phyloP scores from a whole-genome alignment of 2,113 vertebrate species.

The Psittacula cyanocephala region DNA sequence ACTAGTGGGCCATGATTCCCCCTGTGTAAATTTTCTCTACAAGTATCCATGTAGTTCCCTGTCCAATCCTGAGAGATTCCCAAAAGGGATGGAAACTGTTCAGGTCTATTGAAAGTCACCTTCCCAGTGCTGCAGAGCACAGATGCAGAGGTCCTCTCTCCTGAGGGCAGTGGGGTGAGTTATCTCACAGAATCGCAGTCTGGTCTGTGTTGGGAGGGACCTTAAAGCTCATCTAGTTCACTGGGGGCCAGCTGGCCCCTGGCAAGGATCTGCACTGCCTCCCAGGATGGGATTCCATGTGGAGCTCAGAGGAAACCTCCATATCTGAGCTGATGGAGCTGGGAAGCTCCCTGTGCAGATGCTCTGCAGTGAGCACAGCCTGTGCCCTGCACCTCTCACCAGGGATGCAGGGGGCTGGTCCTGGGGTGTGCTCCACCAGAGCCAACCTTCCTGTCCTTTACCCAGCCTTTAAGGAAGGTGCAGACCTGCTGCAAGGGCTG shows the following conservation, averaged over 20 bases:
- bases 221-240: neutral
- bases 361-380: neutral
- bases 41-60: neutral
- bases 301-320: neutral
- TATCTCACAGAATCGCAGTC: neutral
- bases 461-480: accelerated
- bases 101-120: neutral
- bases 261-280: accelerated
- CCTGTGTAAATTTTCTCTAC: neutral
- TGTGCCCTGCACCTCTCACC: neutral
- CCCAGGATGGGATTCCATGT: neutral
- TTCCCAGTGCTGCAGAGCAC: neutral
- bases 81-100: neutral
- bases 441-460: neutral
- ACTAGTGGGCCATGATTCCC: neutral
- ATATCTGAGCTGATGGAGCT: neutral
- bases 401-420: neutral
- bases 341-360: neutral
- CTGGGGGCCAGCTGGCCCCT: neutral
- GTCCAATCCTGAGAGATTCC: neutral
- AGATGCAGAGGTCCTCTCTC: neutral
- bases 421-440: neutral
- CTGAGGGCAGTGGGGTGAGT: neutral
- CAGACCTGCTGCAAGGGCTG: neutral
- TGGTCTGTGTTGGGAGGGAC: neutral